Conservation (phyloP, 2,113 vertebrate species). For the Hemichromis elongatus region DNA sequence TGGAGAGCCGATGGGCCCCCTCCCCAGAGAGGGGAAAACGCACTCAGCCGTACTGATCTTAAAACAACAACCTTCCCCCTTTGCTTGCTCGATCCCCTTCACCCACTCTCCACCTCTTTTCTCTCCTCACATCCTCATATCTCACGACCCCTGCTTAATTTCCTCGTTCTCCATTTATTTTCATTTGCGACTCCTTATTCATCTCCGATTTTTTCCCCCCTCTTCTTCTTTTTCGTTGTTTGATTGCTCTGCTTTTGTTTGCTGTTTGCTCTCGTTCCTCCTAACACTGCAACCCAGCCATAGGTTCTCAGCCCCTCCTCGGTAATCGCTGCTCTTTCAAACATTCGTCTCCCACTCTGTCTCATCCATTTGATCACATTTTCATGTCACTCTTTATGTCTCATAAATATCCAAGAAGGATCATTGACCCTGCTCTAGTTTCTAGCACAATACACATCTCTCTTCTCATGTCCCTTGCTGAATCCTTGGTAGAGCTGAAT, state of each 20-base stretch:
- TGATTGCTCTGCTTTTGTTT: background rate
- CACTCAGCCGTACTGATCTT: slow-evolving; percentile 78
- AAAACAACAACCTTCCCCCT: slow-evolving; percentile 72
- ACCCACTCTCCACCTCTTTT: background rate
- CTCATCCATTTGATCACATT: slow-evolving; percentile 42
- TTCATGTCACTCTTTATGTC: slow-evolving; percentile 40
- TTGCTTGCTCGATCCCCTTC: background rate
- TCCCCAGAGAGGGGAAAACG: slow-evolving; percentile 62
- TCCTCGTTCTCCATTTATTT: background rate
- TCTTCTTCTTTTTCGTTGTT: background rate
- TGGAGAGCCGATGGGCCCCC: slow-evolving; percentile 58
- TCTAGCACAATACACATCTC: background rate
- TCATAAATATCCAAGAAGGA: slow-evolving; percentile 52
- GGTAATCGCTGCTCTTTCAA: slow-evolving; percentile 22
- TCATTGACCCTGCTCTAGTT: slow-evolving; percentile 35
- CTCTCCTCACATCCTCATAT: background rate
- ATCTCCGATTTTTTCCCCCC: background rate
- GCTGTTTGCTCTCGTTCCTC: slow-evolving; percentile 22
- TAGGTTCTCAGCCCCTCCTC: slow-evolving; percentile 8
- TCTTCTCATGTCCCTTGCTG: background rate
- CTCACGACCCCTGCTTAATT: background rate
- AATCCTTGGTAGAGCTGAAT: background rate
- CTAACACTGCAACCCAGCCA: background rate
- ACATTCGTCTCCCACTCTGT: background rate
- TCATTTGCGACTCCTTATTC: slow-evolving; percentile 2